phyloP scores from a whole-genome alignment of 2,888 invertebrate genomes.

The Aquatica leii region DNA sequence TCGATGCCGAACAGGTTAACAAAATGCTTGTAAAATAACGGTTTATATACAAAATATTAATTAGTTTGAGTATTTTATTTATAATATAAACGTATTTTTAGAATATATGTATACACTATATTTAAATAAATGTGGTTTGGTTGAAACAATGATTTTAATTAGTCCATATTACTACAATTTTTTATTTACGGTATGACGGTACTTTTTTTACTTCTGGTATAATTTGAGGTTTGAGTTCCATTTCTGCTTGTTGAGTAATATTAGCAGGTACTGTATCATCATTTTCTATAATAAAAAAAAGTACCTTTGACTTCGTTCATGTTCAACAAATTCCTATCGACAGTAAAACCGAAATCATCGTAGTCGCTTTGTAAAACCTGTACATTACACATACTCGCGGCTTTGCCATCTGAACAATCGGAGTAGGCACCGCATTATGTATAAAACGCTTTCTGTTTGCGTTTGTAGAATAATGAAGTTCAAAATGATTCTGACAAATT shows the following conservation, averaged over 20 bases:
- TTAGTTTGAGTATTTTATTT: too few relatives aligned
- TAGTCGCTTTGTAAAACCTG: conserved; percentile 48
- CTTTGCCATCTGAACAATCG: conserved; percentile 42
- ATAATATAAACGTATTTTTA: too few relatives aligned
- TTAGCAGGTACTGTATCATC: conserved; percentile 50
- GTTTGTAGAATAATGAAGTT: conserved; percentile 65
- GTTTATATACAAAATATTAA: too few relatives aligned
- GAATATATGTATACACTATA: too few relatives aligned
- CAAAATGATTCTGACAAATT: conserved; percentile 69
- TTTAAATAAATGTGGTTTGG: too few relatives aligned
- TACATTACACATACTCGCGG: conserved; percentile 42
- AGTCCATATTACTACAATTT: too few relatives aligned
- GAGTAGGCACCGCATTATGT: conserved; percentile 66
- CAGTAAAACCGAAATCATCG: conserved; percentile 54
- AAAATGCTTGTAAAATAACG: too few relatives aligned
- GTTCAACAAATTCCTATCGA: conserved; percentile 53
- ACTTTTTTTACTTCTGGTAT: too few relatives aligned
- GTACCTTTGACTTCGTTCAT: conserved; percentile 46
- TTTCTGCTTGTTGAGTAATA: background rate
- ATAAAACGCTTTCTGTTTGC: conserved; percentile 65
- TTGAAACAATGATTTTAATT: too few relatives aligned
- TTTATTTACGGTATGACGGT: too few relatives aligned
- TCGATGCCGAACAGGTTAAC: too few relatives aligned
- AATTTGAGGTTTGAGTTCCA: background rate
- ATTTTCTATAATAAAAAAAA: conserved; percentile 54